phyloP scores from a whole-genome alignment of 2,113 vertebrate species.

The Chamaea fasciata region DNA sequence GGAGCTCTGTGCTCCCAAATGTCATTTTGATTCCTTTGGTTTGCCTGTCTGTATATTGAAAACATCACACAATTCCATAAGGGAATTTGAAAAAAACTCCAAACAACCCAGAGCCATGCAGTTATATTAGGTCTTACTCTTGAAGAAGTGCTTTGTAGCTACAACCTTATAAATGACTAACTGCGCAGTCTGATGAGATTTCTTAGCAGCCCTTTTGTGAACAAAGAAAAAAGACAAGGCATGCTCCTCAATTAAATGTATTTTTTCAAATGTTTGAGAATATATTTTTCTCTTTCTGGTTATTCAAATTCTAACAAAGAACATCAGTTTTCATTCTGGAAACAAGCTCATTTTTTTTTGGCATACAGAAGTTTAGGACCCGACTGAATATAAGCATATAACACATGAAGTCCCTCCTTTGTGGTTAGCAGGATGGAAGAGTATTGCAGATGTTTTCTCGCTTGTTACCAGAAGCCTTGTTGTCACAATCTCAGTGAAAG shows the following conservation, averaged over 20 bases:
- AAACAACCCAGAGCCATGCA: background rate
- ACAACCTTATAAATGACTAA: background rate
- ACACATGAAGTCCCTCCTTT: background rate
- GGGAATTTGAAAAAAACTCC: background rate
- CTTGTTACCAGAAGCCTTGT: background rate
- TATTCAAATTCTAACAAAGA: background rate
- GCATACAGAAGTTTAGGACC: background rate
- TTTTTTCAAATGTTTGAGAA: background rate
- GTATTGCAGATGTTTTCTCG: background rate
- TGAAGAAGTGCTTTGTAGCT: background rate
- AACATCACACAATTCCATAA: background rate
- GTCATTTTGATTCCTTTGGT: background rate
- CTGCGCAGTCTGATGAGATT: background rate
- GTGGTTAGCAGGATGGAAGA: background rate
- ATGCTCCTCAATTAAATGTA: background rate
- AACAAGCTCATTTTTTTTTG: background rate
- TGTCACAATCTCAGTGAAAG: background rate
- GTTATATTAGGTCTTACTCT: background rate
- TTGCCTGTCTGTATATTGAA: background rate
- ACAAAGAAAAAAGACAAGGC: background rate
- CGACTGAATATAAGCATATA: background rate
- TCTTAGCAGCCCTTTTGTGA: background rate
- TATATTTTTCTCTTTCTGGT: background rate
- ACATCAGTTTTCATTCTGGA: background rate
- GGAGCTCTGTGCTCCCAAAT: background rate